Evolutionary conservation across 2,113 vertebrate genomes (phyloP), one percentile per base, ranked within the genome.

Genomic region (Pipra filicauda): DNA sequence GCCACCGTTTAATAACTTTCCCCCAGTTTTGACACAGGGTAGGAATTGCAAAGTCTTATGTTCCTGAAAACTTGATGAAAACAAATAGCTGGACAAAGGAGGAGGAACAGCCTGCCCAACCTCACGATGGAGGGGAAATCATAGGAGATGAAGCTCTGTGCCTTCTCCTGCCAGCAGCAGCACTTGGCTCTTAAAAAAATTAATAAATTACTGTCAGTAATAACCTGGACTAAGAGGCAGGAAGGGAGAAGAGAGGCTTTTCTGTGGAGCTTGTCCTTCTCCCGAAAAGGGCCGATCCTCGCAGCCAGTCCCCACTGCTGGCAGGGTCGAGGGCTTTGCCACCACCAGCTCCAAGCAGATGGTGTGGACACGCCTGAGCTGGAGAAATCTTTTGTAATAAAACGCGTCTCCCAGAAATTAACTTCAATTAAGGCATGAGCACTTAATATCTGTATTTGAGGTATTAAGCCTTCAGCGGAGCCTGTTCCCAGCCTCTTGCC

Each of bases 391-490:
- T 88, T 41, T 43, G 57, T 85, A 85, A 94, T 91, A 85, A 95
- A 96, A 90, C 0, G 35, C 87, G 57, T 96, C 91, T 95, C 85
- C 88, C 88, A 93, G 76, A 97, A 97, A 96, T 97, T 92, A 95
- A 89, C 84, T 94, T 91, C 93, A 95, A 96, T 97, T 96, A 90
- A 90, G 85, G 87, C 62, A 7, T 11, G 17, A 81, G 43, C 0
- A 0, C 72, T 91, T 96, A 89, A 96, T 94, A 85, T 90, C 94
- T 94, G 44, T 87, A 52, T 87, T 84, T 59, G 67, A 77, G 86
- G 39, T 43, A n/a, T 8, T 71, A 85, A 84, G 35, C 33, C 69
- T 78, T 93, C 85, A 75, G 73, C 1, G 3, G 55, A 81, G 39
- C 35, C 43, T 1, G 0, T 79, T 66, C 64, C 78, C 91, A 71